Evolutionary conservation across 1,140 invertebrate species (phyloP), one percentile per base, ranked within the genome.

Genomic region (Cataglyphis hispanica): DNA sequence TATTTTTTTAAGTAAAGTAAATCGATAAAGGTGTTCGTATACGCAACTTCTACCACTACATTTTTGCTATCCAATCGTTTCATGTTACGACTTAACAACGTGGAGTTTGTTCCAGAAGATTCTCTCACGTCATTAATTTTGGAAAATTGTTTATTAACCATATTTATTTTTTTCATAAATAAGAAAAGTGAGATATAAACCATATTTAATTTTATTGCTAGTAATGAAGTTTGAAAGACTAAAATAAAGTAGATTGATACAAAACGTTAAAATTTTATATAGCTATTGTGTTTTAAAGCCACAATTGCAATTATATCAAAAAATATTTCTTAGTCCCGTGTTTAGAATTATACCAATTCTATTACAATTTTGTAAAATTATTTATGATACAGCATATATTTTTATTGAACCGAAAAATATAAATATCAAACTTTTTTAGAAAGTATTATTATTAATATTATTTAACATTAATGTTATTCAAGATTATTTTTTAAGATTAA

Each of bases 1-100:
- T 25, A 80, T 37, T 56, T 56, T 56, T 56, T 67, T 63, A 80
- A 50, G 8, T 78, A 46, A 78, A 78, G 27, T 78, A 37, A 80
- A 80, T 80, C 63, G 46, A 80, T 80, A 80, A 80, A 16, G 19
- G 4, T 22, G 25, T 5, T 67, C 31, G n/a, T 53, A 6, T 77
- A 80, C 43, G 34, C 46, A 69, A 56, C 63, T 34, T 40, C 13
- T 56, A 56, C 22, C 13, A 37, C n/a, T 53, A 66, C 16, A 19
- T 78, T 40, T 69, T 69, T 8, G 37, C 50, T 53, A 22, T 43
- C 64, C 22, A 16, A 70, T 70, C 67, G 25, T 70, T 31, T 56
- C n/a, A 56, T n/a, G 22, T 67, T 69, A 69, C 43, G 31, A 66
- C 34, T 56, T 80, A 80, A 53, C 11, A 40, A 53, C 13, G 27